Evolutionary conservation across 2,113 vertebrate species (phyloP).

Genomic region (Microtus oregoni): DNA sequence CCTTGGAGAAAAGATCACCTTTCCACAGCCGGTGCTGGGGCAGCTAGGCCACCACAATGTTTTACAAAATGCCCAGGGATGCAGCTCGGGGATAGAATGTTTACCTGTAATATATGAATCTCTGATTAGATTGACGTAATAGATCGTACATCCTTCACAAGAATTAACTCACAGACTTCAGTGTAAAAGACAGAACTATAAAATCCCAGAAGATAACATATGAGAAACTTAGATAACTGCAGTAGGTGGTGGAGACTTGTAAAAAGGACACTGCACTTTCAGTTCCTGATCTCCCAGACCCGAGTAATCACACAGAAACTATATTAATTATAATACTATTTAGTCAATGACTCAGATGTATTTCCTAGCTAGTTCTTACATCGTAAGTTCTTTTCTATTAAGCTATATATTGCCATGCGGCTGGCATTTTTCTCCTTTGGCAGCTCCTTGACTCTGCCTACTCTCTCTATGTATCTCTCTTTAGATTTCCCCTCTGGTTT

Average conservation of each 20-base stretch:
- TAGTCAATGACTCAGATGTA: too few species aligned
- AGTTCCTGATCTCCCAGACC: too few species aligned
- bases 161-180: conserved; percentile 21
- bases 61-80: not conserved
- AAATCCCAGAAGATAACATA: not conserved
- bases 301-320: too few species aligned
- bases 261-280: too few species aligned
- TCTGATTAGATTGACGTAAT: not conserved
- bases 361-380: too few species aligned
- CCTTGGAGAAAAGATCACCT: not conserved
- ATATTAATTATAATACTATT: too few species aligned
- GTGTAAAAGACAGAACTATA: not conserved
- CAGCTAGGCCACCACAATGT: not conserved
- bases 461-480: too few species aligned
- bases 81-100: not conserved
- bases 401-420: too few species aligned
- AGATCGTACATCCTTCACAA: not conserved
- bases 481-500: too few species aligned
- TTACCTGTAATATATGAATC: not conserved
- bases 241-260: not conserved
- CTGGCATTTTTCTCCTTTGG: too few species aligned
- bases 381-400: too few species aligned
- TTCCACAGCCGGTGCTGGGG: not conserved
- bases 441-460: too few species aligned
- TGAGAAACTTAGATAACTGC: not conserved